Percentiles rank a stretch among this genome's conserved stretches.
Evolutionary conservation across 2,888 invertebrate species (phyloP).

Genomic region (Mamestra brassicae): DNA sequence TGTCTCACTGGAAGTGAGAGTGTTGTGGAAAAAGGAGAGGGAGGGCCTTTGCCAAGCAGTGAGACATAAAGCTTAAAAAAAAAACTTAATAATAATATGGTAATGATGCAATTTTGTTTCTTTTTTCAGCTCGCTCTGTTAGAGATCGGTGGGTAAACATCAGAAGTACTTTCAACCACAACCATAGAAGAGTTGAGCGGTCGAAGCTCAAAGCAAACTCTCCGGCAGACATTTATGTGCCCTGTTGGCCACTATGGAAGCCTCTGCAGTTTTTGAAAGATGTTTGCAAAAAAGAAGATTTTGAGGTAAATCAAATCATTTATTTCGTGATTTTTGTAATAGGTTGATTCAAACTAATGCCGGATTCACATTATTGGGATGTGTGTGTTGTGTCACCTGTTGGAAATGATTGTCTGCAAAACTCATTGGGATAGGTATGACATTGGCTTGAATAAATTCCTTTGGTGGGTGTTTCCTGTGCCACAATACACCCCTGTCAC

Average conservation of each 20-base stretch:
- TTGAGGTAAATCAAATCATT: conserved; percentile 68
- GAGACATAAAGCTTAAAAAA: no score
- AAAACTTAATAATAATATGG: neutral
- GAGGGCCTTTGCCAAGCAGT: no score
- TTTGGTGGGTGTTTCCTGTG: no score
- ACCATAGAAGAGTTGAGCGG: conserved; percentile 81
- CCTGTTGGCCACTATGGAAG: conserved; percentile 87
- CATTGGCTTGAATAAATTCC: no score
- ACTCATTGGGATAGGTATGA: no score
- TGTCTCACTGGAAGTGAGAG: no score
- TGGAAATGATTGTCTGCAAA: no score
- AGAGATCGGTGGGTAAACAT: conserved; percentile 87
- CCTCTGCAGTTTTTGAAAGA: conserved; percentile 84
- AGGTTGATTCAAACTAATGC: neutral
- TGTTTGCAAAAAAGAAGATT: conserved; percentile 75
- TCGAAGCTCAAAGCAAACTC: conserved; percentile 76
- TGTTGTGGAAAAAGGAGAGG: no score
- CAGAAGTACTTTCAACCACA: conserved; percentile 86
- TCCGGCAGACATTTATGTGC: conserved; percentile 79
- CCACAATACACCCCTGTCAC: no score
- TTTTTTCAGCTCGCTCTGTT: conserved; percentile 81
- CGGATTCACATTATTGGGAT: neutral
- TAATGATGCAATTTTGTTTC: neutral
- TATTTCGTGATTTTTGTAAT: neutral
- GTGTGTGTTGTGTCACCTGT: no score